These are phyloP conservation scores for Galaxea fascicularis DNA, from an alignment of 92 coral and sea anemone species.

Conservation along the genomic window DNA sequence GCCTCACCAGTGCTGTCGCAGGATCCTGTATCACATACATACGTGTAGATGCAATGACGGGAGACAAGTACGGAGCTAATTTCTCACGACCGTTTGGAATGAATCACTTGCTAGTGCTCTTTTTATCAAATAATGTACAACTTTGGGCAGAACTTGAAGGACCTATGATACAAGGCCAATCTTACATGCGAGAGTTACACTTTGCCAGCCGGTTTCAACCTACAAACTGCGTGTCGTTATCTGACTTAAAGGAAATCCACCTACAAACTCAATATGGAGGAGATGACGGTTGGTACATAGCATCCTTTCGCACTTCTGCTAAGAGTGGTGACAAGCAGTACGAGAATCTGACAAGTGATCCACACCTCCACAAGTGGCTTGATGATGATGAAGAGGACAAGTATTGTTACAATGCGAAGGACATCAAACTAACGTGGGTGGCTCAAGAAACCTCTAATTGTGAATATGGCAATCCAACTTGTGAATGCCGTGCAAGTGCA, in stretches of 20 bases:
- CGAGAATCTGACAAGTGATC: slow-evolving; percentile 34
- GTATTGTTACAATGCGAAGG: slow-evolving; percentile 23
- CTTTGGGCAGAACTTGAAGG: slow-evolving; percentile 35
- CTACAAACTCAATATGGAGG: too few species aligned
- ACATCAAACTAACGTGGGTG: slow-evolving; percentile 36
- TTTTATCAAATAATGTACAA: slow-evolving; percentile 24
- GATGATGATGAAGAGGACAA: slow-evolving; percentile 14
- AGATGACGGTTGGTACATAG: slow-evolving; percentile 33
- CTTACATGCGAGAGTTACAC: slow-evolving; percentile 32
- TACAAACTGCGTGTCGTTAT: slow-evolving; percentile 26
- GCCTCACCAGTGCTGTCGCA: slow-evolving; percentile 34
- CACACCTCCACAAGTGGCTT: slow-evolving; percentile 37
- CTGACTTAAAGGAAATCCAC: too few species aligned
- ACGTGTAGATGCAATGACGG: slow-evolving; percentile 32
- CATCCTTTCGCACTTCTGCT: slow-evolving; percentile 34
- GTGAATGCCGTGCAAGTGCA: slow-evolving; percentile 28
- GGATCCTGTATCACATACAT: slow-evolving; percentile 33
- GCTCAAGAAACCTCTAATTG: slow-evolving; percentile 25
- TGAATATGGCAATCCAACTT: slow-evolving; percentile 34
- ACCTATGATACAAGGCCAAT: slow-evolving; percentile 14
- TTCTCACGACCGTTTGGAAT: not conserved
- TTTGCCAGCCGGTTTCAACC: slow-evolving; percentile 22
- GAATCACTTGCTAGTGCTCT: slow-evolving; percentile 25
- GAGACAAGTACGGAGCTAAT: not conserved
- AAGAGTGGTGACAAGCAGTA: slow-evolving; percentile 28